Evolutionary conservation across 1,140 invertebrate species (phyloP), one percentile per base, ranked within the genome.

Genomic region (Solenopsis fugax): DNA sequence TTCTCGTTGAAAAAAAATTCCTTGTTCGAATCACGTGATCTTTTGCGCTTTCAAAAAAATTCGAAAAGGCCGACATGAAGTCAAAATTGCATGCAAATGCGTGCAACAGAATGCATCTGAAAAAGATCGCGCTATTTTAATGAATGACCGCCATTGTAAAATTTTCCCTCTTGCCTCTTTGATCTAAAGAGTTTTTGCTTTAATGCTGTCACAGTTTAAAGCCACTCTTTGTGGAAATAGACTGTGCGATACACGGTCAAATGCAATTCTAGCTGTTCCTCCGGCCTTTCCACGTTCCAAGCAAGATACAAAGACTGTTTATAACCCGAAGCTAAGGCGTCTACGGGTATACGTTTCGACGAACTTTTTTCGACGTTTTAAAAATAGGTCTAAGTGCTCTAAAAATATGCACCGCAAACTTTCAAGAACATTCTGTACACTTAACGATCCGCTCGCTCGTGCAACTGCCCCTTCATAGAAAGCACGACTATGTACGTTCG

Each of bases 71-170:
- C 62, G 48, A 41, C 1, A 18, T 18, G 18, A 12, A 50, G 13
- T 24, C 7, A 37, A 71, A 81, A 69, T 81, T 45, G 21, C 21
- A 34, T 41, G 48, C 48, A 56, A 80, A 9, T n/a, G 45, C 29
- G 41, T 3, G 41, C 41, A 7, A 24, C 34, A 69, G 48, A 29
- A 69, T 9, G 21, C 62, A n/a, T 4, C 60, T 13, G 37, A 10
- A 45, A 67, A 29, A 69, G 41, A 24, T 69, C 62, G 62, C 29
- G 34, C 45, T 24, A 56, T 41, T 52, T 80, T 80, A 69, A 80
- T 56, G 48, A 80, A 9, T n/a, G 9, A 9, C n/a, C 6, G 29
- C 18, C 45, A 21, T 24, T 21, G 29, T 80, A 54, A 67, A 54
- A 54, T 69, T 67, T 67, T 50, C 50, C 45, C 29, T 65, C 4